Conservation (phyloP, 2,888 invertebrate species). For the Synanthedon vespiformis region DNA sequence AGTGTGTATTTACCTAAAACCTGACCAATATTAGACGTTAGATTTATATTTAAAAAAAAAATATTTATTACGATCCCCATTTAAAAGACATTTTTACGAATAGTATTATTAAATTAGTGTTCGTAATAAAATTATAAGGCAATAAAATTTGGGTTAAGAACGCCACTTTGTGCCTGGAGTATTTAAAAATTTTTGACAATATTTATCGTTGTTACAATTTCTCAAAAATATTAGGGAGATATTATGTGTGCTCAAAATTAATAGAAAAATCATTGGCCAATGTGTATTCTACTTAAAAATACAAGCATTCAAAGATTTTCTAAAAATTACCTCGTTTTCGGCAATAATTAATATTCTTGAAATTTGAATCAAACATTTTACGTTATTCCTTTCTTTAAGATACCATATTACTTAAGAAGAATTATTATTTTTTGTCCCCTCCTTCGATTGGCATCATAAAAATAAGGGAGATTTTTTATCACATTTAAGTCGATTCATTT, state of each 20-base stretch:
- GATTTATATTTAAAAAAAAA: constrained; percentile 44
- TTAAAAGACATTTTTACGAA: constrained; percentile 70
- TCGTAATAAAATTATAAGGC: constrained; percentile 49
- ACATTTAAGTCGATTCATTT: too few relatives aligned
- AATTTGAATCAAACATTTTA: too few relatives aligned
- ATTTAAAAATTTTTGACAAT: constrained; percentile 48
- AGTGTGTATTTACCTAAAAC: constrained; percentile 60
- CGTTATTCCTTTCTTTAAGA: too few relatives aligned
- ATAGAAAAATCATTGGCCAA: neutral
- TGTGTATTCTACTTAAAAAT: too few relatives aligned
- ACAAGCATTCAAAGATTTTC: too few relatives aligned
- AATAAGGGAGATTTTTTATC: too few relatives aligned
- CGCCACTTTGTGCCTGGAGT: constrained; percentile 60
- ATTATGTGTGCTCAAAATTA: neutral
- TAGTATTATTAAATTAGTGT: constrained; percentile 69
- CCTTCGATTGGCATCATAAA: too few relatives aligned
- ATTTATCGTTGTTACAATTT: constrained; percentile 34
- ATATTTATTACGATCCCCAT: constrained; percentile 63
- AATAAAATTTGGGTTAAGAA: constrained; percentile 61
- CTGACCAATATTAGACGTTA: constrained; percentile 64
- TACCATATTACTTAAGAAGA: too few relatives aligned
- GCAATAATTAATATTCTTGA: too few relatives aligned
- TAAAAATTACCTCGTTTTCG: too few relatives aligned
- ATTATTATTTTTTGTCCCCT: too few relatives aligned
- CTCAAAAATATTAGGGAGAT: constrained; percentile 15